Evolutionary conservation across 2,797 vertebrate genomes (phyloP).

Genomic region (Bovichtus diacanthus): DNA sequence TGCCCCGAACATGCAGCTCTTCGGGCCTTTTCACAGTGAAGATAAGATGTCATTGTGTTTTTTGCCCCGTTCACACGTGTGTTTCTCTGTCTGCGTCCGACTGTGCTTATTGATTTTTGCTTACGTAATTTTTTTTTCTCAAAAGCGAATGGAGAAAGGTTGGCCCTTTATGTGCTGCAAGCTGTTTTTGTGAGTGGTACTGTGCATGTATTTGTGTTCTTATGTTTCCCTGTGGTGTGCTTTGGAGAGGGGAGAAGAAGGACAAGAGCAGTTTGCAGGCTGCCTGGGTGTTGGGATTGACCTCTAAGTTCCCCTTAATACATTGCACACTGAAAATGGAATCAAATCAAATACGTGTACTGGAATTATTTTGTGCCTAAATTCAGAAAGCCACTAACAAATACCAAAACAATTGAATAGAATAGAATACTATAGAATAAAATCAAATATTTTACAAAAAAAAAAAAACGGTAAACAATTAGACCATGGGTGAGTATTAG

Average conservation of each 20-base stretch:
- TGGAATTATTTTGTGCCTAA: background rate
- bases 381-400: background rate
- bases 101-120: conserved; percentile 17
- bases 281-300: background rate
- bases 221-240: conserved; percentile 31
- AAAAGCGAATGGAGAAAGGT: conserved; percentile 13
- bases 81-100: background rate
- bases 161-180: conserved; percentile 6
- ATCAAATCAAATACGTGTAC: background rate
- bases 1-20: background rate
- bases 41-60: background rate
- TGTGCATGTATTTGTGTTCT: conserved; percentile 25
- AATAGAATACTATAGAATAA: background rate
- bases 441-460: background rate
- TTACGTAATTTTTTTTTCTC: conserved; percentile 16
- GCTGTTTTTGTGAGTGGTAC: conserved; percentile 30
- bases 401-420: too few relatives aligned
- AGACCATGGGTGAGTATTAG: too few relatives aligned
- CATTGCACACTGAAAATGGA: background rate
- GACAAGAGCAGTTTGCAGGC: background rate
- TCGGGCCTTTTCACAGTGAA: background rate
- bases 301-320: background rate
- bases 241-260: conserved; percentile 20
- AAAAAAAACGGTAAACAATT: background rate
- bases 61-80: conserved; percentile 6